Evolutionary conservation across 2,113 vertebrate genomes (phyloP).

Genomic region (Pelmatolapia mariae): DNA sequence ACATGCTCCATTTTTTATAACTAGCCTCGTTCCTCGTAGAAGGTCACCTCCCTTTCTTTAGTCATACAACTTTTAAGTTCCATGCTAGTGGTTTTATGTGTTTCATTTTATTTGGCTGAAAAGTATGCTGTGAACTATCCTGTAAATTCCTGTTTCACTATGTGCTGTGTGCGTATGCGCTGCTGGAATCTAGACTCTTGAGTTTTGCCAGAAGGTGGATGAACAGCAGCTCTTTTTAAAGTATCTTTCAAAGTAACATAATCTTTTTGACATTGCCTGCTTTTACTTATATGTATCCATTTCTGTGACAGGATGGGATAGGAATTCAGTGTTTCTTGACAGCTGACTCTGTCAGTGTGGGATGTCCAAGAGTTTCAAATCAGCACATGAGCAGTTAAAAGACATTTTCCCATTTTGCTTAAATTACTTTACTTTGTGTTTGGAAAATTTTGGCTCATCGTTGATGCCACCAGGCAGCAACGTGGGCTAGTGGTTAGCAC

Average conservation of each 20-base stretch:
- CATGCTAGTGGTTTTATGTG: background rate
- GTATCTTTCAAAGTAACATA: background rate
- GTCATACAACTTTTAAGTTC: background rate
- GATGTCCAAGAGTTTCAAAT: background rate
- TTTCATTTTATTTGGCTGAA: background rate
- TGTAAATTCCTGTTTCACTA: background rate
- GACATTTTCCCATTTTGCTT: background rate
- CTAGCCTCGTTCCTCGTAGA: fast-evolving
- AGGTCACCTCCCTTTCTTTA: background rate
- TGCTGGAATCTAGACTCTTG: background rate
- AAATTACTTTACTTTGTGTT: background rate
- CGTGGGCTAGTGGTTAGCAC: background rate
- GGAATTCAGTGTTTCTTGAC: background rate
- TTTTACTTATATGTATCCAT: background rate
- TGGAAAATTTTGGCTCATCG: background rate
- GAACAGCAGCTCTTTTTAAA: background rate
- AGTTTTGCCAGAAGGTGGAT: background rate
- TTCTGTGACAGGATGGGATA: background rate
- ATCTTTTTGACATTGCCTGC: background rate
- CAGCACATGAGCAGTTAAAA: background rate
- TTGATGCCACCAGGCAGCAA: background rate
- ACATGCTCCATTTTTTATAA: background rate
- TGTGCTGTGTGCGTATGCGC: background rate
- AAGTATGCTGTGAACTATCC: background rate
- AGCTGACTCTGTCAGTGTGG: background rate